Base-by-base conservation (phyloP, 1,140 invertebrate genomes). In the Physella acuta region DNA sequence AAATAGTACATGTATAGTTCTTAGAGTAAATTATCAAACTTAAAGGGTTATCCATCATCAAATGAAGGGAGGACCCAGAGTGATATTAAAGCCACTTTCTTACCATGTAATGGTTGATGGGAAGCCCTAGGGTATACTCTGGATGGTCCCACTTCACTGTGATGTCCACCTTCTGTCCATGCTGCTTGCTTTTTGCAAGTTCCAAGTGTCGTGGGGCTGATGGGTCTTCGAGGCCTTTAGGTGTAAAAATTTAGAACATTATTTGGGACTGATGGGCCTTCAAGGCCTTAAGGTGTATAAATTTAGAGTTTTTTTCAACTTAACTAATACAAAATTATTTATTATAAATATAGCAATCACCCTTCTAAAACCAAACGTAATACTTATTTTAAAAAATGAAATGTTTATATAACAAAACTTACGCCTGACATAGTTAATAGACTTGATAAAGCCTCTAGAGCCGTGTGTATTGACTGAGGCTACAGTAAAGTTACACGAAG, bases 141-240 rank as follows among this genome's bases (percentile, higher is more conserved):
- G 72, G 72, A 0, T 69, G 69, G 44, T 73, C 69, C 72, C 72
- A 73, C 24, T 59, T 51, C 0, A 73, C 52, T 28, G 52, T 73
- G 4, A 73, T 63, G 52, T 73, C 72, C 5, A 73, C 72, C 44
- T 53, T 67, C 17, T 44, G 53, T 28, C 68, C 61, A 26, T 64
- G 37, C 31, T 51, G 16, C 26, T 49, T 34, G 28, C 14, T 28
- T 8, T 31, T 58, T 17, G 30, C 37, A 30, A 11, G 39, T 34
- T 73, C 61, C 53, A 73, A 55, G 28, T 73, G 55, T 5, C 51
- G 28, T 17, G 72, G 72, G 3, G 64, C 36, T 4, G 72, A 71
- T 28, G 72, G 72, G 16, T 44, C 24, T 44, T 68, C 30, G 37
- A 73, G 65, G 4, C 65, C 72, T 73, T 24, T 1, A 36, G 30